Percentiles rank a stretch among this genome's conserved stretches.
Evolutionary conservation across 2,888 invertebrate species (phyloP).

Genomic region (Troides aeacus): DNA sequence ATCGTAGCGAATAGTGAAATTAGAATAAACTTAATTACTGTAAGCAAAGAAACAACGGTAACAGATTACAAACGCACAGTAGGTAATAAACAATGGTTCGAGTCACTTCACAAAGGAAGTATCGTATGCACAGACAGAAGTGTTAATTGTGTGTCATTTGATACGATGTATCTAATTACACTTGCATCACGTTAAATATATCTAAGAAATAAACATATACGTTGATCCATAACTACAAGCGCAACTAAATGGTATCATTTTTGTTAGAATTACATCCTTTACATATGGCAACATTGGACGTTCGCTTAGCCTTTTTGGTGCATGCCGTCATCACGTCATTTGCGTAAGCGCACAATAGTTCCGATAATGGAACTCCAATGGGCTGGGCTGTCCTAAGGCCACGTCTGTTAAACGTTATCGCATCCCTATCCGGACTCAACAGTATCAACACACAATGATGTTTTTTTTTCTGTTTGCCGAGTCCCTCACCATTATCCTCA

Average conservation of each 20-base stretch:
- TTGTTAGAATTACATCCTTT: slow-evolving; percentile 11
- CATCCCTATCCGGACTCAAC: slow-evolving; percentile 6
- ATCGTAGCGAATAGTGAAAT: neutral
- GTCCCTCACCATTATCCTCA: neutral
- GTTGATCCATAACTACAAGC: neutral
- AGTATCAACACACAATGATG: slow-evolving; percentile 1
- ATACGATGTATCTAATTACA: slow-evolving; percentile 2
- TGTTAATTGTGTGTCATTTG: slow-evolving; percentile 2
- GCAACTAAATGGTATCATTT: neutral
- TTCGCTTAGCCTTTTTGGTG: slow-evolving; percentile 37
- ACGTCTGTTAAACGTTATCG: slow-evolving; percentile 13
- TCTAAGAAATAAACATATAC: neutral
- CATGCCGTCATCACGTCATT: slow-evolving; percentile 40
- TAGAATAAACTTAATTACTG: neutral
- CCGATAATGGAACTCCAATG: slow-evolving; percentile 31
- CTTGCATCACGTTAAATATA: neutral
- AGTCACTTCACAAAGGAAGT: neutral
- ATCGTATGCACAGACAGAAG: neutral
- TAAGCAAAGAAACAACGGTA: neutral
- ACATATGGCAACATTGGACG: slow-evolving; percentile 13
- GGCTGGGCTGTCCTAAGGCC: slow-evolving; percentile 10
- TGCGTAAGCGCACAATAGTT: slow-evolving; percentile 35
- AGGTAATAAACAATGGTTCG: neutral
- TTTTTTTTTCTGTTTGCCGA: neutral
- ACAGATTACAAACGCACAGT: neutral